phyloP scores from a whole-genome alignment of 2,113 vertebrate genomes.

The Pogonocichla stellata region DNA sequence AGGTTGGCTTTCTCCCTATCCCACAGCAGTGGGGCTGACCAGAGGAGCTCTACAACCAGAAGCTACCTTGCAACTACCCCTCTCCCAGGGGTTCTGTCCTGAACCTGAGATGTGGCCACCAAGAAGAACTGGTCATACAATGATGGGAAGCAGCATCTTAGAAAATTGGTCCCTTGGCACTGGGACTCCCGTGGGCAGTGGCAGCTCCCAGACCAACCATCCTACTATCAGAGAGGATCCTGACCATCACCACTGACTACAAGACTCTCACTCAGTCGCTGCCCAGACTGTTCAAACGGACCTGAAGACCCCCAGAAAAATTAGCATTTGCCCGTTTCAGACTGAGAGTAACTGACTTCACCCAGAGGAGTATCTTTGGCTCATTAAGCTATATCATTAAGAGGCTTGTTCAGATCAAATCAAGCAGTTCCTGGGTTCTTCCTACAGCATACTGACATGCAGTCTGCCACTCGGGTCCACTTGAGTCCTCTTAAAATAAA shows the following conservation, averaged over 20 bases:
- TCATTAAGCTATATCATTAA: not conserved
- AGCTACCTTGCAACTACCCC: not conserved
- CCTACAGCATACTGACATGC: not conserved
- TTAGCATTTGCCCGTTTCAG: rapidly evolving
- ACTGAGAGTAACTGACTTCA: not conserved
- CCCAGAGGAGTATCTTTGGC: not conserved
- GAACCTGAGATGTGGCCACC: rapidly evolving
- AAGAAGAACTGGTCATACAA: rapidly evolving
- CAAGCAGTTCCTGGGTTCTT: not conserved
- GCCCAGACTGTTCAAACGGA: not conserved
- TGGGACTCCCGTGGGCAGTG: rapidly evolving
- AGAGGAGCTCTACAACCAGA: not conserved
- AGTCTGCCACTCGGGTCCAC: conserved; percentile 13
- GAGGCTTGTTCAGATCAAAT: not conserved
- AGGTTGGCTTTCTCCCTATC: not conserved
- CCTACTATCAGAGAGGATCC: not conserved
- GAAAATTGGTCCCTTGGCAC: not conserved
- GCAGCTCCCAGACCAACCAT: not conserved
- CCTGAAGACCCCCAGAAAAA: not conserved
- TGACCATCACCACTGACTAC: not conserved
- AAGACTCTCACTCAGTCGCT: not conserved
- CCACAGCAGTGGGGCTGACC: not conserved
- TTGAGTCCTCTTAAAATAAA: conserved; percentile 23
- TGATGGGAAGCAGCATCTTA: not conserved
- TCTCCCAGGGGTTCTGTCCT: not conserved